These are phyloP conservation scores for Nyctalus aviator DNA, from an alignment of 2,797 vertebrate genomes.

Conservation along the genomic window DNA sequence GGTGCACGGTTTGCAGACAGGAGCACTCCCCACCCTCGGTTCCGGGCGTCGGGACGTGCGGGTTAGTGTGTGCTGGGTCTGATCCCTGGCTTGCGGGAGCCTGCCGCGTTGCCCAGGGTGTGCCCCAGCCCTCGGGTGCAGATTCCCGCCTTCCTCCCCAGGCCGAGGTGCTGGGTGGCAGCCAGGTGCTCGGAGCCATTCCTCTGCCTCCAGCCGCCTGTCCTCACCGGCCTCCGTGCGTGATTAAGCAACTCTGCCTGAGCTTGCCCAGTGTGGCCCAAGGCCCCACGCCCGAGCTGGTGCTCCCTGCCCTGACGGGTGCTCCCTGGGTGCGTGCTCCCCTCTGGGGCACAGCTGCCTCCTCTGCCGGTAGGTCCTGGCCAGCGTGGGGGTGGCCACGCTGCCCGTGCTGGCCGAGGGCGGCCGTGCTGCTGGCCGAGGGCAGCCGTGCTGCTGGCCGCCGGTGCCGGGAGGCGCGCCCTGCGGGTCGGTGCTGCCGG, in stretches of 20 bases:
- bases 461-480: rapidly evolving
- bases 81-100: neutral
- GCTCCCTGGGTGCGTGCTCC: neutral
- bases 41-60: neutral
- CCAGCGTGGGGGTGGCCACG: rapidly evolving
- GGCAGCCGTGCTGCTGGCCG: neutral
- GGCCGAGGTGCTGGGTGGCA: rapidly evolving
- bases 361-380: rapidly evolving
- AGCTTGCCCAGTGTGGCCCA: neutral
- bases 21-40: rapidly evolving
- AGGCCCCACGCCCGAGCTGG: neutral
- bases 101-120: rapidly evolving
- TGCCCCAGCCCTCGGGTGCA: neutral
- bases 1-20: neutral
- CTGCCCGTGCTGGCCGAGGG: neutral
- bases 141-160: neutral
- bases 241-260: neutral
- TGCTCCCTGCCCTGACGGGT: neutral
- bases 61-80: neutral
- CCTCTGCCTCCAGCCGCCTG: neutral
- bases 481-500: rapidly evolving
- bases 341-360: rapidly evolving
- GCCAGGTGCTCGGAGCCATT: neutral
- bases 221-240: neutral
- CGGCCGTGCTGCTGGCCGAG: neutral